Conservation (phyloP, 2,888 invertebrate species). For the Muscina levida region DNA sequence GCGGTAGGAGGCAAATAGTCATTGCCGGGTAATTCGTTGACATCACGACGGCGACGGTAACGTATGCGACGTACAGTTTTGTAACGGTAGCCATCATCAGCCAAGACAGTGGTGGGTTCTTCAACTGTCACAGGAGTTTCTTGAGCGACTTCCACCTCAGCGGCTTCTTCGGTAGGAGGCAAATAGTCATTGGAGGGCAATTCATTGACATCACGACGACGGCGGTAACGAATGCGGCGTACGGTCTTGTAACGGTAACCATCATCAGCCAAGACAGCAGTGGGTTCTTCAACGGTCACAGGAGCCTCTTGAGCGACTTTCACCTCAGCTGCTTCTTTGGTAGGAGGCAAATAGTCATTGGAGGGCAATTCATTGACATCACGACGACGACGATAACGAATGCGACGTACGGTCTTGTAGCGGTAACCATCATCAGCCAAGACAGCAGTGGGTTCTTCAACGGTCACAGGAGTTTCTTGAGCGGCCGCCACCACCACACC, state of each 20-base stretch:
- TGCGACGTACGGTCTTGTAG: conserved; percentile 67
- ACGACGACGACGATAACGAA: conserved; percentile 69
- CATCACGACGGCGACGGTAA: conserved; percentile 69
- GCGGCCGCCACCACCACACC: conserved; percentile 30
- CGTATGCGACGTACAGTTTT: conserved; percentile 41
- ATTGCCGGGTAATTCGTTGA: conserved; percentile 68
- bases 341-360: conserved; percentile 72
- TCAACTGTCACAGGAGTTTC: conserved; percentile 13
- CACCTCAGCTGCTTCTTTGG: neutral
- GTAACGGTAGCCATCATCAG: conserved; percentile 52
- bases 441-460: conserved; percentile 52
- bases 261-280: conserved; percentile 59
- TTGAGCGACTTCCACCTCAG: conserved; percentile 49
- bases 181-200: conserved; percentile 70
- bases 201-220: conserved; percentile 70
- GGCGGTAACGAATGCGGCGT: conserved; percentile 70
- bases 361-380: conserved; percentile 70
- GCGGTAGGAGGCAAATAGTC: conserved; percentile 60
- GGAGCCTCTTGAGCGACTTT: conserved; percentile 54
- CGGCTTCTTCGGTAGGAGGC: conserved; percentile 68
- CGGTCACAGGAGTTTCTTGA: conserved; percentile 46
- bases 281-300: conserved; percentile 21
- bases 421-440: conserved; percentile 65
- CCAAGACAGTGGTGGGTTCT: conserved; percentile 36
- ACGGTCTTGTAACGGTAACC: conserved; percentile 71